Conservation (phyloP, 2,888 invertebrate genomes). For the Tortricodes alternella region DNA sequence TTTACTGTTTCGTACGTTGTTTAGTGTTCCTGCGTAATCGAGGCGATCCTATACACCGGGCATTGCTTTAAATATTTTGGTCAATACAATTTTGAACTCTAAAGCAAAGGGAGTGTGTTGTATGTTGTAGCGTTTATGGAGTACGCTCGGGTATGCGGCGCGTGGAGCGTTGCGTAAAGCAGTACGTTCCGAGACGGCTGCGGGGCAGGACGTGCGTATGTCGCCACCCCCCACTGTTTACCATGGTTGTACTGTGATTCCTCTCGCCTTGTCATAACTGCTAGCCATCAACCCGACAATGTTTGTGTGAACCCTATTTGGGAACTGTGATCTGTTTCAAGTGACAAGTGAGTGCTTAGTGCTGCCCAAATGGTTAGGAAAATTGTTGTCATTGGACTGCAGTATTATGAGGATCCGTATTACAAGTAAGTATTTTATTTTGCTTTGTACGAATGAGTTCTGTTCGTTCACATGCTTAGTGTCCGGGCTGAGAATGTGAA, state of each 20-base stretch:
- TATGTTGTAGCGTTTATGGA: not conserved
- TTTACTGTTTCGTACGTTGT: constrained; percentile 65
- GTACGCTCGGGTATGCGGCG: constrained; percentile 61
- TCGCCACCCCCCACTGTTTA: constrained; percentile 45
- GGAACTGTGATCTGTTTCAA: constrained; percentile 52
- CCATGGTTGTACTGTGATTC: constrained; percentile 55
- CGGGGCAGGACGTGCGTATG: constrained; percentile 54
- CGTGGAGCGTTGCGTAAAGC: constrained; percentile 55
- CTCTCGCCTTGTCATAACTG: constrained; percentile 57
- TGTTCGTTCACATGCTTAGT: too few species aligned
- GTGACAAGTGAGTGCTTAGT: constrained; percentile 53
- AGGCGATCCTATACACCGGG: constrained; percentile 65
- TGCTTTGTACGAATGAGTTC: too few species aligned
- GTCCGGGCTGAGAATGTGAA: too few species aligned
- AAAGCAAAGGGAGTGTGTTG: not conserved
- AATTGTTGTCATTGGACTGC: constrained; percentile 74
- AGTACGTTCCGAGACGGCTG: constrained; percentile 57
- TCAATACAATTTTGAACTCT: not conserved
- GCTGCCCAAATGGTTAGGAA: constrained; percentile 72
- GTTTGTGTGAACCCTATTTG: constrained; percentile 57
- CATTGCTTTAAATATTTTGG: not conserved
- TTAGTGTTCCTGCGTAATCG: constrained; percentile 68
- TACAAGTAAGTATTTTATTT: constrained; percentile 76
- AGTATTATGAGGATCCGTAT: constrained; percentile 76
- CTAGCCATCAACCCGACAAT: constrained; percentile 54